Percentiles rank a stretch among this genome's conserved stretches.
These are phyloP conservation scores for Trichopoda pennipes DNA, from an alignment of 2,888 invertebrate species.

Conservation along the genomic window DNA sequence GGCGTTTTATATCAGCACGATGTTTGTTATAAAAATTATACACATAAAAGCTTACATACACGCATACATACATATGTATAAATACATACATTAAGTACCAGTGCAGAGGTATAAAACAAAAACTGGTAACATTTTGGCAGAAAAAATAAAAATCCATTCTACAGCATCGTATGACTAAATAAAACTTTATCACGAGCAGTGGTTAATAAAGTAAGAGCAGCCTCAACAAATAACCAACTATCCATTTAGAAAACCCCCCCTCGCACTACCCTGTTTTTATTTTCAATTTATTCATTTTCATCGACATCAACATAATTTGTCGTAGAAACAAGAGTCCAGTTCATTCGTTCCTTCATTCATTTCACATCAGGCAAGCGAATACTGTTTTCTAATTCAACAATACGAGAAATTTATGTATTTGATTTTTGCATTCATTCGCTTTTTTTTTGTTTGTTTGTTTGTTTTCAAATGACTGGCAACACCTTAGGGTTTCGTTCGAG, in stretches of 20 bases:
- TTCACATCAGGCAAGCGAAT: too few species aligned
- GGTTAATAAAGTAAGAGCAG: conserved; percentile 50
- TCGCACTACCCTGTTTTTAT: conserved; percentile 9
- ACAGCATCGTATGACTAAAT: conserved; percentile 57
- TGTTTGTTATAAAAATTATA: conserved; percentile 38
- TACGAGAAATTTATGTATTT: conserved; percentile 49
- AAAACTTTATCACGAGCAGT: conserved; percentile 24
- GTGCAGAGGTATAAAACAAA: conserved; percentile 15
- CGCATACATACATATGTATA: background rate
- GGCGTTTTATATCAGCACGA: conserved; percentile 54
- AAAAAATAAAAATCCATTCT: conserved; percentile 6
- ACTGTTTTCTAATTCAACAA: conserved; percentile 30
- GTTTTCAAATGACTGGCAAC: conserved; percentile 81
- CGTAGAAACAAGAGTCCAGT: background rate
- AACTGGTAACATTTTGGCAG: conserved; percentile 51
- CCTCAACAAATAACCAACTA: conserved; percentile 38
- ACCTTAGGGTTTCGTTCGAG: conserved; percentile 80
- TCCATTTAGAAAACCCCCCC: conserved; percentile 17
- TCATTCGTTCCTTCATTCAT: conserved; percentile 10
- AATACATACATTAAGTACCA: conserved; percentile 16
- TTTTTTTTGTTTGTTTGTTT: background rate
- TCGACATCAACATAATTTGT: conserved; percentile 37
- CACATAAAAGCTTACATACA: background rate
- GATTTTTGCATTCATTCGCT: conserved; percentile 51
- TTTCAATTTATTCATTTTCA: conserved; percentile 41